Percentiles rank a stretch among this genome's conserved stretches.
phyloP scores from a whole-genome alignment of 2,888 invertebrate genomes.

The Anthoptus insignis region DNA sequence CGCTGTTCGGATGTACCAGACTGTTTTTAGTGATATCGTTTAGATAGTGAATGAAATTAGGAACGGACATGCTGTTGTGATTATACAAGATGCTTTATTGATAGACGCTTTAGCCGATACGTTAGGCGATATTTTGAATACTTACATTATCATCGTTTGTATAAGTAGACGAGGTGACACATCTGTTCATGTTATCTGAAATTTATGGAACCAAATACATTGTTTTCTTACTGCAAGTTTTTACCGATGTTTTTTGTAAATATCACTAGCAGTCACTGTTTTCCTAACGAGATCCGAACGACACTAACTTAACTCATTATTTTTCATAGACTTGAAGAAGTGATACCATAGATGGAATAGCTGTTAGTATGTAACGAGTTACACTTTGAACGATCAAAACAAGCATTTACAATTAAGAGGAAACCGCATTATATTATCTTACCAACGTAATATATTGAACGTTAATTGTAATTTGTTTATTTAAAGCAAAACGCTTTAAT shows the following conservation, averaged over 20 bases:
- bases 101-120: constrained; percentile 83
- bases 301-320: constrained; percentile 15
- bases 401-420: constrained; percentile 9
- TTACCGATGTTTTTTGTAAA: constrained; percentile 64
- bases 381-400: constrained; percentile 20
- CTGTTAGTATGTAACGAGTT: constrained; percentile 28
- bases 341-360: constrained; percentile 16
- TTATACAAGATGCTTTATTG: constrained; percentile 84
- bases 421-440: constrained; percentile 17
- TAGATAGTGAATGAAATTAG: constrained; percentile 81
- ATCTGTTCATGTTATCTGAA: constrained; percentile 68
- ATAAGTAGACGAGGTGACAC: constrained; percentile 59
- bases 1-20: constrained; percentile 85
- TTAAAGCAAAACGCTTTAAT: too few relatives aligned
- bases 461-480: too few relatives aligned
- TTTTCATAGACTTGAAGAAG: constrained; percentile 11
- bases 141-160: constrained; percentile 68
- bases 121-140: constrained; percentile 80
- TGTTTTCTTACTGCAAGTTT: constrained; percentile 68
- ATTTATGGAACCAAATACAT: constrained; percentile 71
- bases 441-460: too few relatives aligned
- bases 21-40: constrained; percentile 82
- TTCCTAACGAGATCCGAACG: constrained; percentile 12
- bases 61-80: constrained; percentile 81
- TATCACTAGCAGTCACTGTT: constrained; percentile 44